Evolutionary conservation across 1,140 invertebrate species (phyloP).

Genomic region (Euwallacea fornicatus): DNA sequence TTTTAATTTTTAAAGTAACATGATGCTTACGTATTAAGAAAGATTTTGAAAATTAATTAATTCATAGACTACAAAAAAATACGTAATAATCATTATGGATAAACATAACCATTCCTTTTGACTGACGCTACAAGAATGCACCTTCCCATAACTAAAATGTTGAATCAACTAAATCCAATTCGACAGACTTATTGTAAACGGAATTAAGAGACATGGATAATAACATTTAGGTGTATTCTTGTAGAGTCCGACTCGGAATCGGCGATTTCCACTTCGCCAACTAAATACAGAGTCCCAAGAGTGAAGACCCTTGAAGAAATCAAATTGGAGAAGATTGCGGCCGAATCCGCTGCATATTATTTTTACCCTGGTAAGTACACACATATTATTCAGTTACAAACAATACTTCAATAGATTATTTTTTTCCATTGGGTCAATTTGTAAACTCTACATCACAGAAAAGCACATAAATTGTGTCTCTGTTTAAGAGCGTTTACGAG

Average conservation of each 20-base stretch:
- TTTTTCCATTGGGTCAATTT: no score
- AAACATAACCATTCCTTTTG: no score
- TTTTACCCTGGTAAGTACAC: conserved; percentile 56
- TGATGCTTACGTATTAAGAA: no score
- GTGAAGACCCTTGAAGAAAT: conserved; percentile 69
- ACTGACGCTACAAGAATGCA: conserved; percentile 48
- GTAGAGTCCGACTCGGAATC: conserved; percentile 74
- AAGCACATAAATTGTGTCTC: not conserved
- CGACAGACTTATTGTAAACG: not conserved
- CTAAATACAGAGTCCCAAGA: conserved; percentile 56
- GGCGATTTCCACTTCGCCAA: conserved; percentile 61
- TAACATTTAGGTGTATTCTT: conserved; percentile 61
- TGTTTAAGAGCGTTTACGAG: no score
- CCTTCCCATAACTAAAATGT: conserved; percentile 26
- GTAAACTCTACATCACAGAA: not conserved
- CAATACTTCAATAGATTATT: not conserved
- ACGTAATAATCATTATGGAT: no score
- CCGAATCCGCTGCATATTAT: conserved; percentile 68
- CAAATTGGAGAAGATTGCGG: conserved; percentile 67
- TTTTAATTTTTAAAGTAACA: no score
- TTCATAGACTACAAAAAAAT: no score
- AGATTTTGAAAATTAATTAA: no score
- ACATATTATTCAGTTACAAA: not conserved
- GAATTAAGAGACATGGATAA: conserved; percentile 2
- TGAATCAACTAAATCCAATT: not conserved